Evolutionary conservation across 2,113 vertebrate genomes (phyloP).

Genomic region (Pachycephala philippinensis): DNA sequence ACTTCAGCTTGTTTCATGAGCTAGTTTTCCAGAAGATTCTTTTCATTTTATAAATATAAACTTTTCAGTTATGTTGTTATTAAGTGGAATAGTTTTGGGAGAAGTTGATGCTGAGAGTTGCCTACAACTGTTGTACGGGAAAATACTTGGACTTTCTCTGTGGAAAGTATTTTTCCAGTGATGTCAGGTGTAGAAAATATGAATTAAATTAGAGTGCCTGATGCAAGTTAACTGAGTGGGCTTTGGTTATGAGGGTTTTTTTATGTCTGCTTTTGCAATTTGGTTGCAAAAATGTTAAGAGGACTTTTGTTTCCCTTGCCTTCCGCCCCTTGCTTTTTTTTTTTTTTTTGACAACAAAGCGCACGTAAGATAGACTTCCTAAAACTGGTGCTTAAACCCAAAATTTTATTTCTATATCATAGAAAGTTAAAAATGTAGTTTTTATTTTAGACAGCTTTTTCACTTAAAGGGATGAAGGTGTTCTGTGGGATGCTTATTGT

Average conservation of each 20-base stretch:
- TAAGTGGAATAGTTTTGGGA: neutral
- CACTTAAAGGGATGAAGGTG: neutral
- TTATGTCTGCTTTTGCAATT: neutral
- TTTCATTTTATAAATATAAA: neutral
- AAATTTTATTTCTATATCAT: neutral
- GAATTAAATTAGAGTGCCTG: neutral
- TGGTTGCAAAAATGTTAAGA: neutral
- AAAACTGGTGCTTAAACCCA: neutral
- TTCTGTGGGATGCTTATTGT: neutral
- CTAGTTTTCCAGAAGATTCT: neutral
- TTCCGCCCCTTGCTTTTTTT: accelerated
- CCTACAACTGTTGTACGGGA: neutral
- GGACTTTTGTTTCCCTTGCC: neutral
- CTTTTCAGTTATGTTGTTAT: neutral
- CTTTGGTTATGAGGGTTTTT: neutral
- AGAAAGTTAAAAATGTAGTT: neutral
- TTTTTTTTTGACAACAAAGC: neutral
- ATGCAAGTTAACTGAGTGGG: neutral
- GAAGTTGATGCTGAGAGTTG: neutral
- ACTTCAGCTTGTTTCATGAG: neutral
- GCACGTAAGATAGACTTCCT: neutral
- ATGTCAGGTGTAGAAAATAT: neutral
- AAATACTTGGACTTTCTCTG: neutral
- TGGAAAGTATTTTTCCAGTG: neutral
- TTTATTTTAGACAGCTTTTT: neutral